Base-by-base conservation (phyloP, 2,888 invertebrate genomes). In the Eilema sororculum region DNA sequence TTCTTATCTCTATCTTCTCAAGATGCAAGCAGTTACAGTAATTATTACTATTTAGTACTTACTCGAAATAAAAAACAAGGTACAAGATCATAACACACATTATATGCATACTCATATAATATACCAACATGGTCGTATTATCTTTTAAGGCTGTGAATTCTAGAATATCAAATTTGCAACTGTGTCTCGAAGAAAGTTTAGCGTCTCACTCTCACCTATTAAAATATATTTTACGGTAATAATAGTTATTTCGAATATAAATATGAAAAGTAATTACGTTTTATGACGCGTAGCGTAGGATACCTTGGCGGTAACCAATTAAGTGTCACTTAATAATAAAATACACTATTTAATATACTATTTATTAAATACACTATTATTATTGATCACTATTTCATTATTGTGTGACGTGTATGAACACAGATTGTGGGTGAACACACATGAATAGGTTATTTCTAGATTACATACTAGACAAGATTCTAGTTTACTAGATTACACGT, bases 221-320 rank as follows among this genome's bases (percentile, higher is more conserved):
- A n/a, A 33, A n/a, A 30, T 60, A 22, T 60, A 12, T 30, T 33
- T 33, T 60, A 61, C 13, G 22, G 33, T 22, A 16, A 22, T 37
- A 37, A 37, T 37, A 61, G 16, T 61, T 61, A 16, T 37, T 24
- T 2, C 2, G 13, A 33, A 22, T 12, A 33, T 33, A n/a, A 5
- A 22, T 22, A 62, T 25, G 0, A 28, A 33, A 57, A 46, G 20
- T 46, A 46, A 46, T 46, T 20, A 6, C 22, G 9, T 28, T 20
- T n/a, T 30, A 68, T 62, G 61, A 62, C 6, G 25, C 33, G n/a
- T 56, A 57, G 33, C 24, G 20, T 56, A 10, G 28, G 52, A 52
- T n/a, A 52, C 2, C 52, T n/a, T 52, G 9, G 2, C 20, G 16
- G 6, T 46, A 8, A 20, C 6, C 6, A 46, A 46, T 20, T 46